Evolutionary conservation across 2,888 invertebrate genomes (phyloP).

Genomic region (Tinea semifulvella): DNA sequence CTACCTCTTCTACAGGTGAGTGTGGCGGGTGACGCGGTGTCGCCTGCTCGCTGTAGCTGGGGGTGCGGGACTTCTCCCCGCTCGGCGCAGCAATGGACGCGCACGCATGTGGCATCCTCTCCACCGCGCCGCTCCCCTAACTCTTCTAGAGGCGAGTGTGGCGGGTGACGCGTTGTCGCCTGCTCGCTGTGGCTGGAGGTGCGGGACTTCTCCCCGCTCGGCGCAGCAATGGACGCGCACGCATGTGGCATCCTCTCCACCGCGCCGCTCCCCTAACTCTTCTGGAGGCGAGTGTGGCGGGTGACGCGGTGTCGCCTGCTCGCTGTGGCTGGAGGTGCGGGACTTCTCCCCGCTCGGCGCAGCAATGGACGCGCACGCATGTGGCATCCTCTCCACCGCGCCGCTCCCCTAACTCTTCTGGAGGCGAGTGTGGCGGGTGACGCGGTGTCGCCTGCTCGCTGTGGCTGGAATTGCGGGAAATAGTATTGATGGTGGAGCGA

Average conservation of each 20-base stretch:
- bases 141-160: too few relatives aligned
- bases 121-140: too few relatives aligned
- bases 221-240: constrained; percentile 89
- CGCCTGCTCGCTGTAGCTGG: too few relatives aligned
- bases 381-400: constrained; percentile 92
- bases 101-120: too few relatives aligned
- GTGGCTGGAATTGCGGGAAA: too few relatives aligned
- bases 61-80: too few relatives aligned
- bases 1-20: constrained; percentile 82
- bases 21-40: too few relatives aligned
- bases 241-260: constrained; percentile 94
- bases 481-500: too few relatives aligned
- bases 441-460: too few relatives aligned
- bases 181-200: constrained; percentile 76
- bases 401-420: constrained; percentile 84
- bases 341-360: constrained; percentile 88
- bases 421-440: too few relatives aligned
- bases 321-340: constrained; percentile 76
- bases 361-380: constrained; percentile 90
- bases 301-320: constrained; percentile 73
- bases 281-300: constrained; percentile 85
- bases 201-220: constrained; percentile 87
- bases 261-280: constrained; percentile 77
- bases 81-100: too few relatives aligned
- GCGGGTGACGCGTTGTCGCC: constrained; percentile 75